A percentile compares a stretch with the other conserved stretches of the same genome.
Conservation (phyloP, 1,140 invertebrate genomes). For the Drosophila nigrodunni region DNA sequence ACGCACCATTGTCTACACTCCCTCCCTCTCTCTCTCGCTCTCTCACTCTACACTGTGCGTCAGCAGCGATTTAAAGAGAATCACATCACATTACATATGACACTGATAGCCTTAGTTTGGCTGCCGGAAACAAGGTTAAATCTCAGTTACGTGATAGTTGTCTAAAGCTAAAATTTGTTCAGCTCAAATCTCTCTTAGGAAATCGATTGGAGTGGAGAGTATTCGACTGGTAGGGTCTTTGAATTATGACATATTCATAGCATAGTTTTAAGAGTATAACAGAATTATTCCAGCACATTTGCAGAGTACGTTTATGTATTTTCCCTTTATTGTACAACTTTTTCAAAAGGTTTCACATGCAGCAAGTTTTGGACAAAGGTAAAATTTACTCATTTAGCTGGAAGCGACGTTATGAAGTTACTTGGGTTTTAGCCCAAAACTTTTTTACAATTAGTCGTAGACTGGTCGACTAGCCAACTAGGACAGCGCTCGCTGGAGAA, state of each 20-base stretch:
- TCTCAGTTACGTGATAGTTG: conserved; percentile 66
- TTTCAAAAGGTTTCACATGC: background rate
- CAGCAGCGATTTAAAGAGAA: conserved; percentile 42
- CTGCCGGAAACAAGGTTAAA: conserved; percentile 62
- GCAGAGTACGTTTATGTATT: background rate
- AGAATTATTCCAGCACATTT: background rate
- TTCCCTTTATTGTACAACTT: background rate
- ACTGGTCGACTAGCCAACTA: conserved; percentile 20
- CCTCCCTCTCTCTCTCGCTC: too few relatives aligned
- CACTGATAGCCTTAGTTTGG: conserved; percentile 43
- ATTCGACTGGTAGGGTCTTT: background rate
- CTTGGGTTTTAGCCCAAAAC: conserved; percentile 10
- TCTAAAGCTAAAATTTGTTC: background rate
- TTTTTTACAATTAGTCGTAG: conserved; percentile 16
- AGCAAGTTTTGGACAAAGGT: conserved; percentile 7
- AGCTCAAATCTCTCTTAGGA: background rate
- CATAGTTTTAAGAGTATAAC: background rate
- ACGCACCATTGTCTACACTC: conserved; percentile 47
- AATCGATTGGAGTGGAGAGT: too few relatives aligned
- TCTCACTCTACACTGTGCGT: conserved; percentile 43
- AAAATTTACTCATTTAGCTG: background rate
- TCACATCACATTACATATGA: conserved; percentile 11
- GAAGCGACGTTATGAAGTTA: background rate
- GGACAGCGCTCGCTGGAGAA: conserved; percentile 4
- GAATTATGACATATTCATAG: background rate